Base-by-base conservation (phyloP, 2,888 invertebrate species). In the Parelbella ahira region DNA sequence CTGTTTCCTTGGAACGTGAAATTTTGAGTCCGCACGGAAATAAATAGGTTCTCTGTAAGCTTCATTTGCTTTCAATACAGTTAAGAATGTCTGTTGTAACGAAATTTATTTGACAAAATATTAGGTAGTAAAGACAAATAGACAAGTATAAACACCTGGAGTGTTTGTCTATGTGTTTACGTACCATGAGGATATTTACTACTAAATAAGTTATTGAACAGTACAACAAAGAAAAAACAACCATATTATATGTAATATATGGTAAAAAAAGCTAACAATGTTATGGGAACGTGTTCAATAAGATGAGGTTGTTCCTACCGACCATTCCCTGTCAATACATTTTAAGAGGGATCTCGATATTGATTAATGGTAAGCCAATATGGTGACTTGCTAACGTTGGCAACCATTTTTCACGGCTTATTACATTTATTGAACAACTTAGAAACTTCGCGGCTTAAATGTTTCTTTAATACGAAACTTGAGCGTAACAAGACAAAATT, bases 381-480 rank as follows among this genome's bases (percentile, higher is more conserved):
- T 59, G 68, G 67, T 77, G 77, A 77, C 77, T 76, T 67, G 77
- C 75, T 61, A 63, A 60, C 57, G 54, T 49, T 45, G 44, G 47
- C 43, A 56, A 51, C 60, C 63, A 62, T 73, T 62, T 63, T 63
- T 66, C 71, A 70, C 58, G 55, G 60, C 55, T 58, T 60, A 63
- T 66, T 68, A 64, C 58, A 48, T 58, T 57, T 54, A 56, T 53
- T 48, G 48, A 42, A 49, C 47, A 50, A 56, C 46, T 59, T 58
- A 29, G 44, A 47, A 50, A 53, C 37, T 55, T 54, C 38, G 33
- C 39, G 41, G 44, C 46, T 58, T 54, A 51, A 56, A 54, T 53
- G 53, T 50, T 51, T 28, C 28, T 36, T 42, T 36, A 4, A 5
- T 21, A 21, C 2, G 20, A 18, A 15, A 41, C 5, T 29, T 28